These are phyloP conservation scores for Teleogryllus occipitalis DNA, from an alignment of 1,140 invertebrate species.

Conservation along the genomic window DNA sequence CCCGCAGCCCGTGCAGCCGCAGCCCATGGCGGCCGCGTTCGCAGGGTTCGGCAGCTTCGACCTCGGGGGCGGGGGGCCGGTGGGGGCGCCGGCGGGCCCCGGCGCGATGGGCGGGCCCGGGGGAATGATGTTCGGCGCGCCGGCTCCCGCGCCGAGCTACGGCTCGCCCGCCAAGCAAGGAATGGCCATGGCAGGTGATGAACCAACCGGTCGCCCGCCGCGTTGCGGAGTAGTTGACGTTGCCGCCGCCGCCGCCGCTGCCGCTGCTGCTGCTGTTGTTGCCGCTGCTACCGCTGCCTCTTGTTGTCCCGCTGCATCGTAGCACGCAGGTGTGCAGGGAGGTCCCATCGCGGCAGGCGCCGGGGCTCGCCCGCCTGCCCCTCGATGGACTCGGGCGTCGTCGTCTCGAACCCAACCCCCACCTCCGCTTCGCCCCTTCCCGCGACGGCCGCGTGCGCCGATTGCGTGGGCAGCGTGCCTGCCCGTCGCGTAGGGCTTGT, in stretches of 20 bases:
- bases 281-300: background rate
- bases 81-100: conserved; percentile 13
- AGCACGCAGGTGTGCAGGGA: conserved; percentile 4
- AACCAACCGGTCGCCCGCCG: background rate
- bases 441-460: no score
- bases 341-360: background rate
- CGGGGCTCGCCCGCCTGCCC: no score
- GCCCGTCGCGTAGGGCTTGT: no score
- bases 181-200: conserved; percentile 29
- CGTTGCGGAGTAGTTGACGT: background rate
- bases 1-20: conserved; percentile 19
- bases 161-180: conserved; percentile 26
- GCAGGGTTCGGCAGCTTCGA: conserved; percentile 7
- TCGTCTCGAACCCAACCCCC: no score
- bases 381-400: no score
- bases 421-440: no score
- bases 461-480: no score
- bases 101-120: conserved; percentile 21
- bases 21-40: conserved; percentile 23
- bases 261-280: background rate
- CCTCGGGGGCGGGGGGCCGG: conserved; percentile 21
- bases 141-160: conserved; percentile 17
- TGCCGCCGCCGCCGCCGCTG: background rate
- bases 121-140: conserved; percentile 23
- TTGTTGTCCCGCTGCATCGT: conserved; percentile 8